A percentile compares a stretch with the other conserved stretches of the same genome.
Conservation (phyloP, 2,888 invertebrate species). For the Eupsilia transversa region DNA sequence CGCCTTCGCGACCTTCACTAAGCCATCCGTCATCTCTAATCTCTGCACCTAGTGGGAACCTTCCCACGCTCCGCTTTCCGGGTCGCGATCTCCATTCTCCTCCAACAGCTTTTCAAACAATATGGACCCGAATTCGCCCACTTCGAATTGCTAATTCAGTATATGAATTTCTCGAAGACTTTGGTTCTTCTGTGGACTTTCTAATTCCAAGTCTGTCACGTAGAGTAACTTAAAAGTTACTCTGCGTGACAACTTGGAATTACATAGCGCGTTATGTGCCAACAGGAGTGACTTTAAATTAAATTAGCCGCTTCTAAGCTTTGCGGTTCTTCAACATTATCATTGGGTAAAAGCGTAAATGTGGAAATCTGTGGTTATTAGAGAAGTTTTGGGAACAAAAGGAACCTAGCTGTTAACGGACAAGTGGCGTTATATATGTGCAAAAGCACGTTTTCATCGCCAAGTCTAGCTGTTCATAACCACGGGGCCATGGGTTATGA, state of each 20-base stretch:
- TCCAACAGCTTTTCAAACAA: conserved; percentile 23
- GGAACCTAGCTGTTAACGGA: neutral
- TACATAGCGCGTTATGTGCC: conserved; percentile 8
- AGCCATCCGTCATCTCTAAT: neutral
- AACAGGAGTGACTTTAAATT: conserved; percentile 36
- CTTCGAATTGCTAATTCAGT: conserved; percentile 35
- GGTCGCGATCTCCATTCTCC: neutral
- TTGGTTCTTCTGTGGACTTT: conserved; percentile 13
- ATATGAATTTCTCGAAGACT: conserved; percentile 22
- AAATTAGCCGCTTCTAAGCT: conserved; percentile 30
- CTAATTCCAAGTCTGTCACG: conserved; percentile 33
- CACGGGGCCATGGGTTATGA: neutral
- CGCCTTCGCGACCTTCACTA: neutral
- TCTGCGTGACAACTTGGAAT: too few relatives aligned
- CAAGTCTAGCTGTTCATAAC: neutral
- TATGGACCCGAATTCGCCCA: neutral
- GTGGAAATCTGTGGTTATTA: neutral
- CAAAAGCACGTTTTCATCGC: neutral
- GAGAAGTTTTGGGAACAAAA: neutral
- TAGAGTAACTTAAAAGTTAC: too few relatives aligned
- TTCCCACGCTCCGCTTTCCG: conserved; percentile 36
- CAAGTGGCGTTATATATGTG: neutral
- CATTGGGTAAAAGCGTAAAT: neutral
- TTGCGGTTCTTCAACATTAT: neutral
- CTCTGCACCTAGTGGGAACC: neutral